phyloP scores from a whole-genome alignment of 2,888 invertebrate species.

The Drosophila kokeensis region DNA sequence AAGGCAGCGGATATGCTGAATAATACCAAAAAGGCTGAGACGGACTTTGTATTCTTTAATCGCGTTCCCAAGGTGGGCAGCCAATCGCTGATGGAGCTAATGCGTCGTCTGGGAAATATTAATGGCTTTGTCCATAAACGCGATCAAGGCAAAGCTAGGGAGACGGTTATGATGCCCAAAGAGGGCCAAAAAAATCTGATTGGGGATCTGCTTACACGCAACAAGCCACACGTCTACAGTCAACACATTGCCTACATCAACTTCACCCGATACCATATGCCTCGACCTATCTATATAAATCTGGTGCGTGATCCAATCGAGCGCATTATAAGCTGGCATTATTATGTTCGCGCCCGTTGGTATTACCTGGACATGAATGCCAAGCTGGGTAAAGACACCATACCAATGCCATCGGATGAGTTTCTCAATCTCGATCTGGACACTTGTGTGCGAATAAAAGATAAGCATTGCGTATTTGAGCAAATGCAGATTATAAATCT shows the following conservation, averaged over 20 bases:
- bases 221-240: conserved; percentile 93
- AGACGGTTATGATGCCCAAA: conserved; percentile 91
- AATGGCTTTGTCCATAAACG: conserved; percentile 86
- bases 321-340: conserved; percentile 96
- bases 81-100: conserved; percentile 94
- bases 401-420: conserved; percentile 74
- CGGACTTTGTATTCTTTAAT: conserved; percentile 93
- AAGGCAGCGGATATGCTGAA: conserved; percentile 74
- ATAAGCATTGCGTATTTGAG: conserved; percentile 92
- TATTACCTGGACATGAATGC: conserved; percentile 88
- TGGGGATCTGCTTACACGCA: conserved; percentile 88
- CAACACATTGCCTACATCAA: conserved; percentile 96
- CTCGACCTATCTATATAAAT: conserved; percentile 95
- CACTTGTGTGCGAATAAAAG: conserved; percentile 92
- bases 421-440: conserved; percentile 96
- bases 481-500: conserved; percentile 92
- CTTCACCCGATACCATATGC: conserved; percentile 91
- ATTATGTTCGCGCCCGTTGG: conserved; percentile 95
- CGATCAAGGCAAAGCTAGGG: conserved; percentile 92
- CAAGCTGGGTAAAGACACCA: conserved; percentile 87
- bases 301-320: conserved; percentile 95
- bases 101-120: conserved; percentile 87
- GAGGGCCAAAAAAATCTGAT: conserved; percentile 91
- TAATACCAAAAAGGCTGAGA: conserved; percentile 83
- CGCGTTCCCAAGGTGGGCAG: conserved; percentile 96